Evolutionary conservation across 2,113 vertebrate genomes (phyloP).

Genomic region (Oriolus oriolus): DNA sequence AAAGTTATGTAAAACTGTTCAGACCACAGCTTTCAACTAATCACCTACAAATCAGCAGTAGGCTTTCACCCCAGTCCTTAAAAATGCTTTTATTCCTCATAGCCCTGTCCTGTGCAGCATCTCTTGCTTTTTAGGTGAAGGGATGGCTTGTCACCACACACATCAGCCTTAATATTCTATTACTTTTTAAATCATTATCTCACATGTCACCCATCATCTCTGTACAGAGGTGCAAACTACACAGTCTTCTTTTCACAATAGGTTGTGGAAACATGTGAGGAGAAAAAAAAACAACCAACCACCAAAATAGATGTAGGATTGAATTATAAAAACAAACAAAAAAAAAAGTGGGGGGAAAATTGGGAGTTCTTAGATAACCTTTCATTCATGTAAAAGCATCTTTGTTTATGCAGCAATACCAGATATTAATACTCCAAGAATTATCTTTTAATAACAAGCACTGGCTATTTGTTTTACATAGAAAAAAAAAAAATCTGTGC

Average conservation of each 20-base stretch:
- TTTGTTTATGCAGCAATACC: background rate
- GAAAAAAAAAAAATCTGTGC: background rate
- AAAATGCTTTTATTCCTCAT: background rate
- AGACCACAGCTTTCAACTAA: background rate
- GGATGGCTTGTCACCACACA: background rate
- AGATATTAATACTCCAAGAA: background rate
- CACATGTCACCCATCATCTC: background rate
- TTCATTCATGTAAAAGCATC: background rate
- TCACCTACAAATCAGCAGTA: background rate
- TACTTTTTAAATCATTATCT: background rate
- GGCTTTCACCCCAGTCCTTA: background rate
- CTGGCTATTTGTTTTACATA: background rate
- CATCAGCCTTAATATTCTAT: background rate
- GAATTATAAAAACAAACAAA: background rate
- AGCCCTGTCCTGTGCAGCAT: background rate
- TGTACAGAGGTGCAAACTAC: background rate
- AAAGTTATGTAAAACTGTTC: background rate
- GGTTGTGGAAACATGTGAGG: accelerated
- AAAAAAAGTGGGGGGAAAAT: accelerated
- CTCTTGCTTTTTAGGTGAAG: background rate
- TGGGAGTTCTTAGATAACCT: background rate
- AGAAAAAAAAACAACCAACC: background rate
- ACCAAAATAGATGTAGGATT: background rate
- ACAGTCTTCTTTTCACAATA: background rate
- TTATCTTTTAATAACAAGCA: background rate